Percentiles rank a stretch among this genome's conserved stretches.
phyloP scores from a whole-genome alignment of 2,888 invertebrate genomes.

The Agonopterix alstromeriana region DNA sequence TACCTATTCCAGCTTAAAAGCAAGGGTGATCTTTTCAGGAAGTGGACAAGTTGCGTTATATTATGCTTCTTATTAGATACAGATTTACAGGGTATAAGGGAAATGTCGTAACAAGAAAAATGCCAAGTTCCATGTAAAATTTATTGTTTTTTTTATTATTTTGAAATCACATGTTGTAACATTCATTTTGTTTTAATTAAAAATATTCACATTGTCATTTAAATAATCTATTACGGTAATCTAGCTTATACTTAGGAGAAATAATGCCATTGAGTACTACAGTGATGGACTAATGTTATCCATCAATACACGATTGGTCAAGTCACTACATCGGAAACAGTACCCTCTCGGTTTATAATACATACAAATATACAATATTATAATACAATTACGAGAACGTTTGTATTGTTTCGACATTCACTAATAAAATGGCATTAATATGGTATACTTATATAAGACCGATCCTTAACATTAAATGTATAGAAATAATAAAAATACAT shows the following conservation, averaged over 20 bases:
- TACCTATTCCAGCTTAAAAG: too few species aligned
- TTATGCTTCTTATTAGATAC: too few species aligned
- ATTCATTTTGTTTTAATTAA: conserved; percentile 80
- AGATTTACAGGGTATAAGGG: too few species aligned
- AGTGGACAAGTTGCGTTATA: too few species aligned
- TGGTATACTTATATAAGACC: conserved; percentile 60
- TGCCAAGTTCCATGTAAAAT: conserved; percentile 68
- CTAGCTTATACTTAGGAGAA: conserved; percentile 74
- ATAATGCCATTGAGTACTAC: conserved; percentile 74
- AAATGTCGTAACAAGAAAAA: conserved; percentile 6
- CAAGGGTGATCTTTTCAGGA: too few species aligned
- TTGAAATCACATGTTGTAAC: conserved; percentile 79
- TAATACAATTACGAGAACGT: conserved; percentile 66
- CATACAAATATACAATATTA: conserved; percentile 74
- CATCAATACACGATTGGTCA: conserved; percentile 70
- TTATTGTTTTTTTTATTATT: conserved; percentile 78
- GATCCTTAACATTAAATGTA: conserved; percentile 64
- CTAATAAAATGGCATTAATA: conserved; percentile 73
- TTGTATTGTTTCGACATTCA: conserved; percentile 62
- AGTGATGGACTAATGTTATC: conserved; percentile 42
- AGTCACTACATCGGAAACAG: conserved; percentile 64
- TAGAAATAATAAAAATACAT: conserved; percentile 72
- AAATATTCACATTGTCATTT: conserved; percentile 82
- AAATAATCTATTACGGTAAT: conserved; percentile 78
- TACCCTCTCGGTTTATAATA: conserved; percentile 47